Conservation (phyloP, 35 echinoderm and acorn worm genomes). For the Ophiothrix spiculata region DNA sequence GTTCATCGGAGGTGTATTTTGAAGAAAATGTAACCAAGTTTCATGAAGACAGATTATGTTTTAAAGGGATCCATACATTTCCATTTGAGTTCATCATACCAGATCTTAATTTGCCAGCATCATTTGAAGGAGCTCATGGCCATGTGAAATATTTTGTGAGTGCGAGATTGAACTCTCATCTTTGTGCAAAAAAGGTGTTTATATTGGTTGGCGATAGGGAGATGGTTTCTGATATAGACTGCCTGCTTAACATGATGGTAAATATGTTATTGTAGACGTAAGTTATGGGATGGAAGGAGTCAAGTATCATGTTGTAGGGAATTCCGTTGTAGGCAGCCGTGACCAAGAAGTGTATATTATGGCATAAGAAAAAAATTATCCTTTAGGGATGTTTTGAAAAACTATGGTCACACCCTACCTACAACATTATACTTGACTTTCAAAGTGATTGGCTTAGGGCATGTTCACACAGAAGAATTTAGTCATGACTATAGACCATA, state of each 20-base stretch:
- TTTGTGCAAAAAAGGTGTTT: background rate
- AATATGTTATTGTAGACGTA: background rate
- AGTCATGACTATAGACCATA: too few species aligned
- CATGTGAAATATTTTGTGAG: constrained; percentile 3
- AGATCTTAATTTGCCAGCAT: background rate
- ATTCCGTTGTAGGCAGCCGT: too few species aligned
- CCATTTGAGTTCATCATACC: background rate
- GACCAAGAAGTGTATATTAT: too few species aligned
- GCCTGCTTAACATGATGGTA: background rate
- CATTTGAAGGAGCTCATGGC: background rate
- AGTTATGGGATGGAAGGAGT: too few species aligned
- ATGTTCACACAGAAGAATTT: too few species aligned
- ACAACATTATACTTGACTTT: too few species aligned
- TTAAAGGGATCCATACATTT: background rate
- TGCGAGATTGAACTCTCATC: background rate
- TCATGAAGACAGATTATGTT: background rate
- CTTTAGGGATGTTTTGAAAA: too few species aligned
- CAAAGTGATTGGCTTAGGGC: too few species aligned
- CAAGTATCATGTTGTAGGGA: too few species aligned
- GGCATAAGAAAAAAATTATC: too few species aligned
- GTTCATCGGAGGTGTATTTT: background rate
- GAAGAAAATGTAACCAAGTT: background rate
- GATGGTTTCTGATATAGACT: background rate
- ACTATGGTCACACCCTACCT: too few species aligned
- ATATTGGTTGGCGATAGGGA: background rate